Base-by-base conservation (phyloP, 2,888 invertebrate genomes). In the Shargacucullia verbasci region DNA sequence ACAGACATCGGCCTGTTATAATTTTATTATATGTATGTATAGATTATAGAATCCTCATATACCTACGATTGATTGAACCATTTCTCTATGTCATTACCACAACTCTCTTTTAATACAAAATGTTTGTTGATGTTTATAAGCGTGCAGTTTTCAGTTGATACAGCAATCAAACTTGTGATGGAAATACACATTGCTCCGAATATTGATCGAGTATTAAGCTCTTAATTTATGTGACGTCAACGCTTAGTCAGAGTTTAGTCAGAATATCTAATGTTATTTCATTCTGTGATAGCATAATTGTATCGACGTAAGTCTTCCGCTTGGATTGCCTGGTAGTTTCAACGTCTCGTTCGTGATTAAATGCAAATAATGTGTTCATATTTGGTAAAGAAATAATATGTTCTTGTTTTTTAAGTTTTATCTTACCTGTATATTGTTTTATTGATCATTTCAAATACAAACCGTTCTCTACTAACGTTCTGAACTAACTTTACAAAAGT, bases 231-330 rank as follows among this genome's bases (percentile, higher is more conserved):
- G 7, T 60, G 14, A 34, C 35, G 37, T 45, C 31, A 35, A 31
- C 40, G 55, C 38, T 55, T 39, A 50, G 34, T 54, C 53, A 54
- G 39, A 44, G 25, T 46, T 46, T 29, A 53, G 25, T 52, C 44
- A 15, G 47, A 70, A 58, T 70, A 48, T 41, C 13, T 59, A 49
- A 52, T 57, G 38, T 29, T 14, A 7, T 55, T 35, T 48, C n/a
- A 27, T 45, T 9, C 41, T 46, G 13, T 53, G 59, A 34, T 49
- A 49, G 31, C 38, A 41, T 58, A 70, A 67, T 67, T 66, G 67
- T 46, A 41, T 14, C 38, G 59, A 58, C 59, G 13, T 53, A 40
- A 29, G 10, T 53, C 41, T 61, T 56, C 56, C 58, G 39, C 54
- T 53, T 59, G 33, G 15, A 10, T 64, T 49, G 29, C 29, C 9